phyloP scores from a whole-genome alignment of 2,888 invertebrate species.

The Coecobrya sp. region DNA sequence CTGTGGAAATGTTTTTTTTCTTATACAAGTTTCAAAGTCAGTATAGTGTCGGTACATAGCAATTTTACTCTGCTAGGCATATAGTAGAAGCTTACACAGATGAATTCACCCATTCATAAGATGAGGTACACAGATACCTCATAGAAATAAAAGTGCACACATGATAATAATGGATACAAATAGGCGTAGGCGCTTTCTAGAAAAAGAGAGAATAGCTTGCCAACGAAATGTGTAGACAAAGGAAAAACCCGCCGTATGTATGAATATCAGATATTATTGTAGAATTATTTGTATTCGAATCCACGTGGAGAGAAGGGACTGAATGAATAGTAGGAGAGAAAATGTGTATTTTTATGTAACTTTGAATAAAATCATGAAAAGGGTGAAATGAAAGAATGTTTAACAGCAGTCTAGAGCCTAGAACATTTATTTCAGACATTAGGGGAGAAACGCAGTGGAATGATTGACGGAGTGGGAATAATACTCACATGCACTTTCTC shows the following conservation, averaged over 20 bases:
- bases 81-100: conserved; percentile 34
- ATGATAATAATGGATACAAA: background rate
- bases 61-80: background rate
- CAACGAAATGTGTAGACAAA: background rate
- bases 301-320: background rate
- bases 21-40: conserved; percentile 15
- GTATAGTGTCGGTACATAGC: background rate
- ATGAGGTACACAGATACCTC: conserved; percentile 17
- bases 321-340: background rate
- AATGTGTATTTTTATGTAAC: background rate
- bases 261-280: background rate
- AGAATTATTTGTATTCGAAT: background rate
- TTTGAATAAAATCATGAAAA: background rate
- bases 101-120: conserved; percentile 22
- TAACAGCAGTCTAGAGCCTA: background rate
- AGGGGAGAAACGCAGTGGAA: conserved; percentile 35
- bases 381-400: background rate
- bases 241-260: background rate
- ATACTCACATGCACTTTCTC: conserved; percentile 23
- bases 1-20: conserved; percentile 53
- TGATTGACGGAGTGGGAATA: conserved; percentile 11
- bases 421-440: conserved; percentile 2
- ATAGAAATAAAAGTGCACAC: conserved; percentile 21
- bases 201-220: background rate
- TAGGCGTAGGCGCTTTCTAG: background rate